Evolutionary conservation across 2,113 vertebrate genomes (phyloP).

Genomic region (Gobius niger): DNA sequence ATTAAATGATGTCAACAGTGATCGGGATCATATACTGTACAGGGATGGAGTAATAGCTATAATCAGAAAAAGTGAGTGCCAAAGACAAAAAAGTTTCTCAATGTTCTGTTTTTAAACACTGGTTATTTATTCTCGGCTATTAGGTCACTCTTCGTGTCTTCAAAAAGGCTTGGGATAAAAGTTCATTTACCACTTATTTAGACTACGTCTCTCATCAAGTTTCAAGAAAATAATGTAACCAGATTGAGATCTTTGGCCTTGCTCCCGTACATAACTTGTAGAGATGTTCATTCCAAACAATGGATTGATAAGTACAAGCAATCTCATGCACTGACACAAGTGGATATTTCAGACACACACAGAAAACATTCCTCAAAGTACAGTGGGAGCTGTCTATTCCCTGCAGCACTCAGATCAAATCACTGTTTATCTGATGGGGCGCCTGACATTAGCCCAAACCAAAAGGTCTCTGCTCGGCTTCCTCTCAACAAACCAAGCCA

Average conservation of each 20-base stretch:
- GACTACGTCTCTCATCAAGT: neutral
- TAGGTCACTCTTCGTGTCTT: neutral
- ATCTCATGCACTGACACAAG: conserved; percentile 8
- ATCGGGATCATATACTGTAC: too few relatives aligned
- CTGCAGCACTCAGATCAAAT: conserved; percentile 61
- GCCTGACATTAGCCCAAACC: conserved; percentile 67
- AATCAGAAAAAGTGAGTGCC: neutral
- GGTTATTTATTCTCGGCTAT: neutral
- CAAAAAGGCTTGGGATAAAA: neutral
- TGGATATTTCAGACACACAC: conserved; percentile 19
- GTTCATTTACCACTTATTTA: neutral
- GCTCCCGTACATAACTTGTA: neutral
- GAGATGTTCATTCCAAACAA: conserved; percentile 2
- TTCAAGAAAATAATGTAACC: neutral
- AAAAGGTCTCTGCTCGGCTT: conserved; percentile 57
- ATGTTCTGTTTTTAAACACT: neutral
- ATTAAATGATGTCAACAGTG: too few relatives aligned
- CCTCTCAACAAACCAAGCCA: conserved; percentile 61
- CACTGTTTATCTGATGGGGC: conserved; percentile 68
- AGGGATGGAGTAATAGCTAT: too few relatives aligned
- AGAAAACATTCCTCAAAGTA: conserved; percentile 60
- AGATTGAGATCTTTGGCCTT: neutral
- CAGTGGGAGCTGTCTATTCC: conserved; percentile 44
- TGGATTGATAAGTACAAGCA: conserved; percentile 1
- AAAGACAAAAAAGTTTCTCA: neutral